A percentile compares a stretch with the other conserved stretches of the same genome.
Evolutionary conservation across 2,888 invertebrate genomes (phyloP).

Genomic region (Sarcophaga carnaria): DNA sequence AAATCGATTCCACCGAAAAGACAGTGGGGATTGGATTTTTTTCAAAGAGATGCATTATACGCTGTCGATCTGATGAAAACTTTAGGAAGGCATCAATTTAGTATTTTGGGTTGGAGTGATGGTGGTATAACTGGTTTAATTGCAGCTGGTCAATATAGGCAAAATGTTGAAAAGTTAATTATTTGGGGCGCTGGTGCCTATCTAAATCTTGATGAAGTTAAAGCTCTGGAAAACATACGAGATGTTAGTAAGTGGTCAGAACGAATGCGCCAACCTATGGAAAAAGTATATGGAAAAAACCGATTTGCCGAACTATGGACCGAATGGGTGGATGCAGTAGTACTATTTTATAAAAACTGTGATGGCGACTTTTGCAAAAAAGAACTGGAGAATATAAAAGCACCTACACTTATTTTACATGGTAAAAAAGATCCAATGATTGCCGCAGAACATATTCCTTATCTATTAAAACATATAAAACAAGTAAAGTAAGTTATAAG

Average conservation of each 20-base stretch:
- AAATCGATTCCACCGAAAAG: constrained; percentile 90
- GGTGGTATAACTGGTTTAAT: constrained; percentile 91
- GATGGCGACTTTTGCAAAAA: constrained; percentile 89
- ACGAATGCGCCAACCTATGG: constrained; percentile 88
- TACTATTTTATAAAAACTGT: constrained; percentile 83
- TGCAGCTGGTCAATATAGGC: constrained; percentile 87
- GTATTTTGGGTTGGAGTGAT: constrained; percentile 94
- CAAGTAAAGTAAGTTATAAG: constrained; percentile 51
- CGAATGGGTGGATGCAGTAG: constrained; percentile 87
- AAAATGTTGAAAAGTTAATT: constrained; percentile 87
- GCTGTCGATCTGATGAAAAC: constrained; percentile 89
- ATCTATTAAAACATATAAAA: constrained; percentile 83
- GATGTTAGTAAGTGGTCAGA: constrained; percentile 91
- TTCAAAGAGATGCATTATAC: constrained; percentile 87
- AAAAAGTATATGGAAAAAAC: constrained; percentile 88
- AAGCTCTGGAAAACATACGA: constrained; percentile 85
- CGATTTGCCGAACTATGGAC: constrained; percentile 87
- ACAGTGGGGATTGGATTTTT: constrained; percentile 87
- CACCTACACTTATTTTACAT: constrained; percentile 91
- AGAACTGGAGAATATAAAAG: constrained; percentile 85
- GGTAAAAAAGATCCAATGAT: constrained; percentile 92
- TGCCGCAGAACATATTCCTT: constrained; percentile 87
- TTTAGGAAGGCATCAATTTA: constrained; percentile 87
- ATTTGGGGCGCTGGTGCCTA: constrained; percentile 91
- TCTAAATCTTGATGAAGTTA: constrained; percentile 86